phyloP scores from a whole-genome alignment of 2,888 invertebrate species.

The Drosophila maculinotata region DNA sequence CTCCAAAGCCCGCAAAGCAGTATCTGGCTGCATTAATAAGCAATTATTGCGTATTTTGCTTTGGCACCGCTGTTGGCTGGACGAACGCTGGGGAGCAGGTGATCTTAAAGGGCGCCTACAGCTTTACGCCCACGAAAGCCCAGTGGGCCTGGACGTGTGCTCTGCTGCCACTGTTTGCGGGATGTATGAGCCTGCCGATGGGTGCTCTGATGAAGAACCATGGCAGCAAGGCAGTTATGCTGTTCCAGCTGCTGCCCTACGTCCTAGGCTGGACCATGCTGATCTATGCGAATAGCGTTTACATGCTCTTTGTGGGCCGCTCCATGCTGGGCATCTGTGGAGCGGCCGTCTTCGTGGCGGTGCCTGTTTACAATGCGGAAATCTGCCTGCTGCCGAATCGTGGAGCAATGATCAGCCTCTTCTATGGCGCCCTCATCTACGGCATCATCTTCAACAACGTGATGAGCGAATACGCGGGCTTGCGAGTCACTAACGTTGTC shows the following conservation, averaged over 20 bases:
- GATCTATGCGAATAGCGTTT: conserved; percentile 11
- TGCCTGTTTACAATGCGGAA: conserved; percentile 50
- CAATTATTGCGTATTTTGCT: conserved; percentile 33
- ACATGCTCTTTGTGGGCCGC: conserved; percentile 37
- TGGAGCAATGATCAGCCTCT: conserved; percentile 30
- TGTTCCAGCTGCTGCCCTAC: conserved; percentile 40
- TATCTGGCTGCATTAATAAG: conserved; percentile 34
- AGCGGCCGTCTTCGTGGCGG: conserved; percentile 36
- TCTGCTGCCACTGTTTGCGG: conserved; percentile 34
- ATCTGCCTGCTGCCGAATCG: conserved; percentile 24
- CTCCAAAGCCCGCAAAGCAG: neutral
- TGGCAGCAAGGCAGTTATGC: conserved; percentile 35
- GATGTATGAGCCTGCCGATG: conserved; percentile 34
- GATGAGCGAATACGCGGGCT: neutral
- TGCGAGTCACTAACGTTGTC: neutral
- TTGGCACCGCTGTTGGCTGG: conserved; percentile 49
- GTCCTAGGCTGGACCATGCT: conserved; percentile 11
- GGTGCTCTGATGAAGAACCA: conserved; percentile 22
- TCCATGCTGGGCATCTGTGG: conserved; percentile 49
- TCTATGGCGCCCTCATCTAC: conserved; percentile 17
- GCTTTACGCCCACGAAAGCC: neutral
- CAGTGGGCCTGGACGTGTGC: conserved; percentile 15
- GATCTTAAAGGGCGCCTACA: too few species aligned
- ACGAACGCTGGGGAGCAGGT: neutral
- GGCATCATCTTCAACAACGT: conserved; percentile 31